Base-by-base conservation (phyloP, 2,888 invertebrate genomes). In the Suillia variegata region DNA sequence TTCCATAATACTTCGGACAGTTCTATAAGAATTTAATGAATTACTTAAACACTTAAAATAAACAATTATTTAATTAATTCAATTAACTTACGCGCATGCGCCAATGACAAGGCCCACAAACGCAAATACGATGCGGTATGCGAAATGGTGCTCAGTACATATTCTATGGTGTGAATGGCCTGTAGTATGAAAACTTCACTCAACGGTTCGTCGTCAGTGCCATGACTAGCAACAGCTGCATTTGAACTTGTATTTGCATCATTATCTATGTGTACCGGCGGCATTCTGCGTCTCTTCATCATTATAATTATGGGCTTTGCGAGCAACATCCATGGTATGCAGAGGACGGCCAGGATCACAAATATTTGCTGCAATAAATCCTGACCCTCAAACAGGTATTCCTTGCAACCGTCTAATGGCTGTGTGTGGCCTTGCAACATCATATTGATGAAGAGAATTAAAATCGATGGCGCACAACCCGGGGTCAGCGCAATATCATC, bases 41-140 rank as follows among this genome's bases (percentile, higher is more conserved):
- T n/a, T n/a, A n/a, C n/a, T n/a, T n/a, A n/a, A n/a, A n/a, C n/a
- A n/a, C n/a, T n/a, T n/a, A n/a, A n/a, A n/a, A n/a, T n/a, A n/a
- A n/a, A n/a, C n/a, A n/a, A n/a, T n/a, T n/a, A n/a, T n/a, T 51
- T 54, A 5, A 42, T 13, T 8, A 17, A 45, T n/a, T n/a, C n/a
- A n/a, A n/a, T n/a, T 26, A 18, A 71, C 78, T 87, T 86, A 94
- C 94, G 96, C 63, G 94, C 93, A 84, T 98, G 98, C 69, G 98
- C 98, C 61, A 98, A 85, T 51, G 96, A 96, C 70, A 98, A 83
- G 12, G 98, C 98, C 98, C 98, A 98, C 64, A 98, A 85, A 71
- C 98, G 92, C 48, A 98, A 86, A 78, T 98, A 98, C 0, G 96
- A 97, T 1, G 98, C 98, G 0, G 98, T 98, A 79, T 98, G 96